phyloP scores from a whole-genome alignment of 2,888 invertebrate genomes.

The Nymphalis c-album region DNA sequence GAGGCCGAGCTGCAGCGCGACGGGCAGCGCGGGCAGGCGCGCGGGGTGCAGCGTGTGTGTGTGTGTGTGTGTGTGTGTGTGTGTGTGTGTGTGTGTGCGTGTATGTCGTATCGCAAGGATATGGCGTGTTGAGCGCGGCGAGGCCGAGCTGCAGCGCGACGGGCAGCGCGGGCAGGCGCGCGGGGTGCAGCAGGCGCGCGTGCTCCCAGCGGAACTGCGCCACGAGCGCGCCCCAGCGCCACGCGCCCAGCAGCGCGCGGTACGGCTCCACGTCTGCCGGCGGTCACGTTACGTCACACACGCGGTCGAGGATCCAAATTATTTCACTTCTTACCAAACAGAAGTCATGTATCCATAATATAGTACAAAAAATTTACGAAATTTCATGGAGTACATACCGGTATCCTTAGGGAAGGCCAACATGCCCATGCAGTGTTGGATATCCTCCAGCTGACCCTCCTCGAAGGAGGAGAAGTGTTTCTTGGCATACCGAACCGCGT shows the following conservation, averaged over 20 bases:
- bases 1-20: too few species aligned
- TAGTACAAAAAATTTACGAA: not conserved
- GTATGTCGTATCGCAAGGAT: constrained; percentile 82
- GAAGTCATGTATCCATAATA: not conserved
- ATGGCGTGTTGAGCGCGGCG: constrained; percentile 96
- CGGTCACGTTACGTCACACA: too few species aligned
- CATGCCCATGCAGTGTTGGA: constrained; percentile 97
- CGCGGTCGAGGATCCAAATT: too few species aligned
- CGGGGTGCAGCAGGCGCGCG: constrained; percentile 95
- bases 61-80: too few species aligned
- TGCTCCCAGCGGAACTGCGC: constrained; percentile 96
- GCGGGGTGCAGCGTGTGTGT: too few species aligned
- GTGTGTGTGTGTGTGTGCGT: too few species aligned
- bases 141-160: constrained; percentile 95
- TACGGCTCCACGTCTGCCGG: constrained; percentile 84
- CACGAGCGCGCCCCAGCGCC: constrained; percentile 91
- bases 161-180: constrained; percentile 94
- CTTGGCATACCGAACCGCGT: constrained; percentile 96
- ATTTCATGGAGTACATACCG: constrained; percentile 58
- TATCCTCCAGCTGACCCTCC: constrained; percentile 91
- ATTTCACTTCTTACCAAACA: too few species aligned
- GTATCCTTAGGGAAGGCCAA: constrained; percentile 95
- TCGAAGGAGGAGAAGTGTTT: constrained; percentile 95
- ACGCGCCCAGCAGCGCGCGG: constrained; percentile 83
- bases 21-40: too few species aligned